phyloP scores from a whole-genome alignment of 1,140 invertebrate genomes.

The Adelges cooleyi region DNA sequence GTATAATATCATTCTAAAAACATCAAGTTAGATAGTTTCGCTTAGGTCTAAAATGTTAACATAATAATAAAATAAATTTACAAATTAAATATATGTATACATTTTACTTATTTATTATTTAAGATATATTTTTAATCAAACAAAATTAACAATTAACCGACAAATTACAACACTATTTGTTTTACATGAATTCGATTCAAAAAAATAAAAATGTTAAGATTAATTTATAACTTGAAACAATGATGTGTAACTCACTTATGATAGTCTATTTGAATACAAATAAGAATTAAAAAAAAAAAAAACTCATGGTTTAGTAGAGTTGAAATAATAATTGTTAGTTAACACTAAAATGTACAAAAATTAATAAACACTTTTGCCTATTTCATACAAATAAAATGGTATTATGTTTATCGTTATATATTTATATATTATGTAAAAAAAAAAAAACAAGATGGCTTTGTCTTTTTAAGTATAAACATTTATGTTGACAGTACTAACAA shows the following conservation, averaged over 20 bases:
- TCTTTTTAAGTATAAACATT: not conserved
- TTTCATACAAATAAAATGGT: no score
- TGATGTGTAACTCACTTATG: no score
- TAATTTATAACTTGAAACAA: not conserved
- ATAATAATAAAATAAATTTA: constrained; percentile 9
- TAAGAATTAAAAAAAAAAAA: constrained; percentile 15
- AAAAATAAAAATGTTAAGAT: not conserved
- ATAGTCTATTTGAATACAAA: not conserved
- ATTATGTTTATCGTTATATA: not conserved
- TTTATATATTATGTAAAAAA: not conserved
- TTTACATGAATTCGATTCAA: not conserved
- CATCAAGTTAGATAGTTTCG: not conserved
- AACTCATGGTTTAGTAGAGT: not conserved
- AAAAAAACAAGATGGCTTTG: constrained; percentile 15
- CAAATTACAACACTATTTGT: not conserved
- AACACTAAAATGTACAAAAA: not conserved
- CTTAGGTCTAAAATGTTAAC: not conserved
- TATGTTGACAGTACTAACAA: no score
- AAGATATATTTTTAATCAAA: constrained; percentile 5
- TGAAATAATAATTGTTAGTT: constrained; percentile 9
- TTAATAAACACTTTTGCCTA: not conserved
- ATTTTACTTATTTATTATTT: constrained; percentile 6
- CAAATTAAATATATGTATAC: constrained; percentile 16
- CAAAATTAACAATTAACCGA: constrained; percentile 5
- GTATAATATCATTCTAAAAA: not conserved